phyloP scores from a whole-genome alignment of 1,140 invertebrate species.

The Orussus abietinus region DNA sequence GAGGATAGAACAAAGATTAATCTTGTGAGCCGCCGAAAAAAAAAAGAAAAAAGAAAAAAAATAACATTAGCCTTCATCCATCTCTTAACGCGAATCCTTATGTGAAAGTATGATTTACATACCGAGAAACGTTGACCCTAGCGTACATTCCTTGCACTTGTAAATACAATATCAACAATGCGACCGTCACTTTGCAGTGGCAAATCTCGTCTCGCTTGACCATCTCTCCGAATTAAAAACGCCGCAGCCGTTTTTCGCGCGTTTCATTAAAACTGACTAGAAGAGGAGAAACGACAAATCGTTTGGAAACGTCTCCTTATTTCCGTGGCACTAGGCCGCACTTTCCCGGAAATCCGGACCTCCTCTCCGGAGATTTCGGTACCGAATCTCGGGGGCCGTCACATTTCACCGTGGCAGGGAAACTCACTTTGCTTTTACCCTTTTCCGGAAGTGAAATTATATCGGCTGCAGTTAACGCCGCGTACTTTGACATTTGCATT shows the following conservation, averaged over 20 bases:
- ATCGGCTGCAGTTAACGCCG: background rate
- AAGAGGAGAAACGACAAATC: no score
- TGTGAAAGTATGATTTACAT: background rate
- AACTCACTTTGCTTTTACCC: background rate
- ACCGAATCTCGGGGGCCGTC: background rate
- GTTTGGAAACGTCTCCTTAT: no score
- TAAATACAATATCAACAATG: background rate
- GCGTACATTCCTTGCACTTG: background rate
- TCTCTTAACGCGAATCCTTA: background rate
- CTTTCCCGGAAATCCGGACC: slow-evolving; percentile 12
- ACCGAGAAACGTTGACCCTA: background rate
- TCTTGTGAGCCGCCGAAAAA: background rate
- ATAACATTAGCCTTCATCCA: background rate
- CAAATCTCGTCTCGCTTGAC: no score
- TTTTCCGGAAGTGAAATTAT: background rate
- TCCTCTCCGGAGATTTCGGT: background rate
- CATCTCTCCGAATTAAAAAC: no score
- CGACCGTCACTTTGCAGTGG: no score
- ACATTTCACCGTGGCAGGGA: slow-evolving; percentile 7
- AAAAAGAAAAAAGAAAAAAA: slow-evolving; percentile 10
- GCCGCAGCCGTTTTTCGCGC: no score
- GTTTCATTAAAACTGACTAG: no score
- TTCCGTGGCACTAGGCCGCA: no score
- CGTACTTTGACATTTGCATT: slow-evolving; percentile 1
- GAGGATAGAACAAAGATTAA: slow-evolving; percentile 8